Conservation (phyloP, 2,113 vertebrate species). For the Emydocephalus ijimae region DNA sequence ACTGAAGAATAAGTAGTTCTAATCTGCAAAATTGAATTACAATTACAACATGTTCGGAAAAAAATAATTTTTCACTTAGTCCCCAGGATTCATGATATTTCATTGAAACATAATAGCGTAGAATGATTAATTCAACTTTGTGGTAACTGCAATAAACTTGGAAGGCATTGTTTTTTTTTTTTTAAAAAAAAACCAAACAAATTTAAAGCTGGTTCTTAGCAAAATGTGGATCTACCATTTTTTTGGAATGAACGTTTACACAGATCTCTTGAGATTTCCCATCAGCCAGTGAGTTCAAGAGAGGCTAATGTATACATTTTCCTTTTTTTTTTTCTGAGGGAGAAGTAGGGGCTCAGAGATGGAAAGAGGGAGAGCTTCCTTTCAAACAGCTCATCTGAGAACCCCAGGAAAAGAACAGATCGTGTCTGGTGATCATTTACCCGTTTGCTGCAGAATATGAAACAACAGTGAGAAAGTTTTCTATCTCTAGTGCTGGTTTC, state of each 20-base stretch:
- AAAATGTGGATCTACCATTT: constrained; percentile 34
- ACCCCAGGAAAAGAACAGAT: neutral
- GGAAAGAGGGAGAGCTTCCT: neutral
- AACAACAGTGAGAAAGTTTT: constrained; percentile 22
- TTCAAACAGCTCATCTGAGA: neutral
- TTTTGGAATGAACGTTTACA: constrained; percentile 40
- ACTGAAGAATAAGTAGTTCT: neutral
- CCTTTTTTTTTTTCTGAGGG: neutral
- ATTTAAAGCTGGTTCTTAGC: constrained; percentile 18
- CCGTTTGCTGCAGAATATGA: constrained; percentile 24
- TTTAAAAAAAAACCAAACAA: neutral
- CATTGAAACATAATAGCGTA: neutral
- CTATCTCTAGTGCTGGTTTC: neutral
- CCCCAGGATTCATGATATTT: constrained; percentile 15
- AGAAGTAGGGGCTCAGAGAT: neutral
- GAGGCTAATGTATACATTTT: constrained; percentile 34
- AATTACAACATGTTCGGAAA: constrained; percentile 25
- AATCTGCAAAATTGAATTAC: neutral
- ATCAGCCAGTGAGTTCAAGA: constrained; percentile 23
- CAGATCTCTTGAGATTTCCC: constrained; percentile 27
- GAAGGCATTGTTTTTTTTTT: constrained; percentile 29
- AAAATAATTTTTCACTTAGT: constrained; percentile 12
- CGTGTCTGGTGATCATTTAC: constrained; percentile 10
- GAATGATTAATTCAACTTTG: constrained; percentile 14
- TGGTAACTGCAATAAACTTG: constrained; percentile 33